Evolutionary conservation across 1,140 invertebrate genomes (phyloP).

Genomic region (Cydia strobilella): DNA sequence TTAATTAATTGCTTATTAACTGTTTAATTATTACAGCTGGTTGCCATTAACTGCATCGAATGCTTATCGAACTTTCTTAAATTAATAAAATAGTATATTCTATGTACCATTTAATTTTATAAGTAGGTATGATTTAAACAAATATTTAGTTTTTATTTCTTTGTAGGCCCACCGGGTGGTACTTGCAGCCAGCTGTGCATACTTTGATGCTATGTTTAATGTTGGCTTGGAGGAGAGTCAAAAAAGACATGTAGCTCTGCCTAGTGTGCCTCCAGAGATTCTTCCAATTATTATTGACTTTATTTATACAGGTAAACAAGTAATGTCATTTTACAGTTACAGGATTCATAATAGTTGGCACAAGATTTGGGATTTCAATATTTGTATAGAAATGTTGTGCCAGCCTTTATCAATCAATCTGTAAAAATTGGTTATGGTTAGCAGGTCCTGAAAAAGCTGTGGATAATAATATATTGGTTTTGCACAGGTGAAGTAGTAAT

Average conservation of each 20-base stretch:
- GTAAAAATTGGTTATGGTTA: too few species aligned
- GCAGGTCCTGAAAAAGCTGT: not conserved
- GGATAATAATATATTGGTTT: slow-evolving; percentile 6
- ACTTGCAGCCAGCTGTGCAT: slow-evolving; percentile 94
- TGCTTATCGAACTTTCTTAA: not conserved
- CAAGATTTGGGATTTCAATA: too few species aligned
- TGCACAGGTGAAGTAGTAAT: slow-evolving; percentile 71
- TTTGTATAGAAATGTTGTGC: too few species aligned
- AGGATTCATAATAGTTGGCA: too few species aligned
- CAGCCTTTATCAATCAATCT: too few species aligned
- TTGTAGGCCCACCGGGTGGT: slow-evolving; percentile 92
- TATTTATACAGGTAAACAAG: slow-evolving; percentile 89
- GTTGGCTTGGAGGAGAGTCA: slow-evolving; percentile 89
- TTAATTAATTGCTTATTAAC: slow-evolving; percentile 31
- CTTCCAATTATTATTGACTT: slow-evolving; percentile 90
- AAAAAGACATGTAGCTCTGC: slow-evolving; percentile 88
- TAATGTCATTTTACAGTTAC: not conserved
- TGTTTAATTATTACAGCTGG: slow-evolving; percentile 21
- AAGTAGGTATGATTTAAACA: not conserved
- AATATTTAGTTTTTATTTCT: slow-evolving; percentile 32
- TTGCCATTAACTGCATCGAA: not conserved
- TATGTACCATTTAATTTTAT: too few species aligned
- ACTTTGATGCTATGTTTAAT: slow-evolving; percentile 98
- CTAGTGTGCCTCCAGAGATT: slow-evolving; percentile 87
- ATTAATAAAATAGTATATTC: too few species aligned